These are phyloP conservation scores for Agrenia bidenticulata DNA, from an alignment of 2,888 invertebrate genomes.

Conservation along the genomic window DNA sequence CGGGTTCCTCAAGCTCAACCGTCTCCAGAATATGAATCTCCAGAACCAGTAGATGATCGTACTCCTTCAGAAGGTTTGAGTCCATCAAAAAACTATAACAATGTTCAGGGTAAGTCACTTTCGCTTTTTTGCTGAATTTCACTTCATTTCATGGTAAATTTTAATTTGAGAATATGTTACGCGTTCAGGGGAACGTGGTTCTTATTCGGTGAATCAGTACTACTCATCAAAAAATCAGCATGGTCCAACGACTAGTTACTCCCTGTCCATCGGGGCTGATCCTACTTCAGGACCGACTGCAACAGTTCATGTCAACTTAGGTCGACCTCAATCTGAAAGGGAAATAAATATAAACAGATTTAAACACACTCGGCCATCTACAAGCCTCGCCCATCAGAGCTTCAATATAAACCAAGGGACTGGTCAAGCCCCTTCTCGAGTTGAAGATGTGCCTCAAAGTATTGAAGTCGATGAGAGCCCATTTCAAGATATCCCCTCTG, in stretches of 20 bases:
- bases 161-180: too few species aligned
- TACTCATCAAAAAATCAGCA: constrained; percentile 10
- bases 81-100: background rate
- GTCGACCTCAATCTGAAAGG: background rate
- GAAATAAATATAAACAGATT: background rate
- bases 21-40: background rate
- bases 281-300: constrained; percentile 14
- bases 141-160: too few species aligned
- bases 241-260: constrained; percentile 6
- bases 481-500: background rate
- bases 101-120: background rate
- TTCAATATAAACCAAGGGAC: background rate
- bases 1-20: background rate
- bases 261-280: constrained; percentile 2
- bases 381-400: background rate
- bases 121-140: too few species aligned
- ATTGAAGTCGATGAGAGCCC: background rate
- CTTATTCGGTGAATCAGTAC: constrained; percentile 11
- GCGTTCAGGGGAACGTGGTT: background rate
- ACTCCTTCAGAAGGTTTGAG: background rate
- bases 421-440: background rate
- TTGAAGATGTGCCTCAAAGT: background rate
- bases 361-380: background rate
- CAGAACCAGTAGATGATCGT: background rate
- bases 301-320: constrained; percentile 11